Evolutionary conservation across 2,888 invertebrate species (phyloP), one percentile per base, ranked within the genome.

Genomic region (Phlogophora meticulosa): DNA sequence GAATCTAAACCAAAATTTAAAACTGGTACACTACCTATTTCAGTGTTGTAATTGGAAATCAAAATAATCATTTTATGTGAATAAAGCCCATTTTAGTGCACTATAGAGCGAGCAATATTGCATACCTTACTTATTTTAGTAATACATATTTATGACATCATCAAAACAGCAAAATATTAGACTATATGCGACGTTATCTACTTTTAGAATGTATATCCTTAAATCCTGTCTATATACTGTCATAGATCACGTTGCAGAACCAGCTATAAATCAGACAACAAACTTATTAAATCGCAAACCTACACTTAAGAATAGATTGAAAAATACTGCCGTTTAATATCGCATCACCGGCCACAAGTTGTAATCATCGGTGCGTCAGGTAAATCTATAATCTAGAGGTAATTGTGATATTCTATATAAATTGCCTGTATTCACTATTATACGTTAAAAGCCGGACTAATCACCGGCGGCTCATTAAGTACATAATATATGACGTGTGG

Each of bases 401-500:
- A 64, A 78, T 78, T 62, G 62, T 59, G 46, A 63, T 71, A 76
- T 65, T 70, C 62, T 38, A 62, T 64, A 70, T 69, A 80, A 77
- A 77, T 74, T 68, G 67, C 62, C 65, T 66, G 65, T 65, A 70
- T 64, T 36, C 51, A 65, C 32, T 58, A 70, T 72, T 74, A 70
- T 53, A 64, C 53, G 59, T 80, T 81, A 75, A 81, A 75, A 78
- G 67, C 24, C 46, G 48, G 48, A 24, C 57, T 71, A 77, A 79
- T 70, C 65, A 82, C 79, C 81, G 76, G 61, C 78, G 66, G 82
- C 87, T 89, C 83, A 78, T 90, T 89, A 85, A 67, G 72, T 59
- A 83, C 85, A 84, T 91, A 91, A 93, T 86, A 88, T 90, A 92
- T 88, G 89, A 92, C 67, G 85, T 86, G 78, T 62, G 73, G 64